Base-by-base conservation (phyloP, 30 jellyfish, hydroid and myxozoan genomes). In the Pelagia noctiluca region DNA sequence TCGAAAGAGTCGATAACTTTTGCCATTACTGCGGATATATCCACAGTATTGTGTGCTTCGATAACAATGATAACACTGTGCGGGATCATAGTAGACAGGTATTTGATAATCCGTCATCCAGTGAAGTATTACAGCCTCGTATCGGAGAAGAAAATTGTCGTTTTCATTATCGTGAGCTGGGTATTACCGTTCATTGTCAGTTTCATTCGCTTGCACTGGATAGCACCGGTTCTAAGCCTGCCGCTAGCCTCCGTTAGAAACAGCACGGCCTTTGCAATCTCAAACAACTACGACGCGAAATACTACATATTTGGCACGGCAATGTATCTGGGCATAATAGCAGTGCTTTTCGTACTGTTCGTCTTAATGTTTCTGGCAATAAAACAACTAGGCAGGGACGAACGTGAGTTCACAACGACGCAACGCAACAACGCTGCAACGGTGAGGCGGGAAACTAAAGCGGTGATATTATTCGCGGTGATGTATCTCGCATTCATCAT, bases 351-450 rank as follows among this genome's bases (percentile, higher is more conserved):
- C 1, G 80, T 63, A 26, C 87, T 73, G 29, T 84, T 84, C 50
- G 78, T 72, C 22, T 62, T 73, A 35, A 84, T 84, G 94, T 84
- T 84, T 42, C 82, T 46, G 28, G 83, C 94, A 16, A 84, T 84
- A 25, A 68, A 70, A 18, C 47, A 84, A 50, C 68, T 84, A n/a
- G 94, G 94, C 18, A 69, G 42, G 49, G 86, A 73, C 34, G 94
- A 84, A 50, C 60, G 79, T 65, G 86, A 84, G 32, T 84, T 73
- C 71, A 73, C 94, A 38, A 84, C 86, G 33, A 69, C 68, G 36
- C 16, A 35, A 23, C 83, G 57, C 12, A 76, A 84, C 60, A 48
- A n/a, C 0, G 88, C 82, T 16, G 82, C 71, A 37, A 8, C 81
- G 53, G 26, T 80, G 48, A 80, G 66, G 35, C 85, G 94, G 16